Conservation (phyloP, 1,140 invertebrate genomes). For the Dinothrombium tinctorium region DNA sequence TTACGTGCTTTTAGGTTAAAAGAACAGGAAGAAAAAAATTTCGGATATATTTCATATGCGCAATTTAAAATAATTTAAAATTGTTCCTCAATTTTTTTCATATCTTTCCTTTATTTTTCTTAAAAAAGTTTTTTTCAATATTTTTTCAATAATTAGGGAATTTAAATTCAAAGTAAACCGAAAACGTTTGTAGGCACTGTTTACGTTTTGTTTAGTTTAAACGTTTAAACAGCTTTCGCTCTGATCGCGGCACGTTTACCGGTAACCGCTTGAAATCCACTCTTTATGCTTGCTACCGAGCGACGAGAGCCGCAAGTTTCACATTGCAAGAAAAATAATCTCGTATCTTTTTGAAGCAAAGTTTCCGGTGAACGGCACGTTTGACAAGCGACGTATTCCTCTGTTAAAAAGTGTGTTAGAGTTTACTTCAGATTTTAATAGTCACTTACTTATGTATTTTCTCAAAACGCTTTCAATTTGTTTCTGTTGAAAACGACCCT, state of each 20-base stretch:
- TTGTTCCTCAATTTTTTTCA: no score
- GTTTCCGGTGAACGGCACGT: constrained; percentile 97
- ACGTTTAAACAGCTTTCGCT: constrained; percentile 44
- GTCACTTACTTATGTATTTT: constrained; percentile 40
- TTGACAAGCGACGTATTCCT: constrained; percentile 98
- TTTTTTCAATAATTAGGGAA: no score
- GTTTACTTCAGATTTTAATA: no score
- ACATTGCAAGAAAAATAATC: constrained; percentile 96
- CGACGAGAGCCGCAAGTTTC: constrained; percentile 94
- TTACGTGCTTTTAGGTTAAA: no score
- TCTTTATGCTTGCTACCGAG: constrained; percentile 97
- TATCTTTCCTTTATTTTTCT: no score
- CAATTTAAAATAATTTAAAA: no score
- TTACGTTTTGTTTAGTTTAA: no score
- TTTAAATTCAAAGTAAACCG: no score
- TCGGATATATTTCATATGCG: no score
- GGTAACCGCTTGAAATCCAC: constrained; percentile 97
- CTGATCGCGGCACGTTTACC: constrained; percentile 91
- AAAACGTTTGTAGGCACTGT: no score
- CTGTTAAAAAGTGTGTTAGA: constrained; percentile 10
- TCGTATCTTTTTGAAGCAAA: constrained; percentile 91
- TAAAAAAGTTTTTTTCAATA: no score
- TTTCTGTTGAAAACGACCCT: constrained; percentile 97
- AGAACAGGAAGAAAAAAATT: no score
- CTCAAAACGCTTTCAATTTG: constrained; percentile 98